Evolutionary conservation across 1,140 invertebrate genomes (phyloP), one percentile per base, ranked within the genome.

Genomic region (Schlechtendalia chinensis): DNA sequence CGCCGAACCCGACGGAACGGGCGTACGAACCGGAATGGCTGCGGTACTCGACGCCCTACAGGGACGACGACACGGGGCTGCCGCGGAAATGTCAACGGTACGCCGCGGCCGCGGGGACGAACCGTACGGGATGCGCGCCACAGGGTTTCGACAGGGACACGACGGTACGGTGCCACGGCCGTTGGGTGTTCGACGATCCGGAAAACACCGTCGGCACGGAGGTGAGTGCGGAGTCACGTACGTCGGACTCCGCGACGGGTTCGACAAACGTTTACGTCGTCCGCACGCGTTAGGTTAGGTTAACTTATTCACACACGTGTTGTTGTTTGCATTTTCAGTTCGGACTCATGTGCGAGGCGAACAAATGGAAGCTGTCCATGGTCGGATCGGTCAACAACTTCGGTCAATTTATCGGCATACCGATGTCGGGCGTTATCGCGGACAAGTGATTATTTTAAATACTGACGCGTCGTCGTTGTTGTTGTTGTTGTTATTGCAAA

Each of bases 341-440:
- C 83, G 84, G 86, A 67, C 85, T 90, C 1, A 88, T 88, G 24
- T 90, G 90, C 82, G 83, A 87, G 10, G 84, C 88, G 11, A 89
- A 91, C 83, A 87, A 89, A 83, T 93, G 91, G 91, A 92, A 91
- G 85, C 85, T 91, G 58, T 89, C 91, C 0, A 84, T 93, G 80
- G 89, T 93, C 24, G 92, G 92, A 45, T 92, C 91, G 6, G 86
- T 92, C 11, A 91, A 92, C 84, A 92, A 90, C 84, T 84, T 91
- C 50, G 91, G 91, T 50, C 91, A 91, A 85, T 89, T 93, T 82
- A 86, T 92, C 12, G 91, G 91, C 16, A 86, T 93, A 82, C 89
- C 90, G 12, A 87, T 93, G 53, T 86, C 90, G 17, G 91, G 91
- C 75, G 87, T 90, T 81, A 85, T 92, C 11, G 91, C 91, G 5